Base-by-base conservation (phyloP, 2,113 vertebrate species). In the Cyphomyrus plagiostoma region DNA sequence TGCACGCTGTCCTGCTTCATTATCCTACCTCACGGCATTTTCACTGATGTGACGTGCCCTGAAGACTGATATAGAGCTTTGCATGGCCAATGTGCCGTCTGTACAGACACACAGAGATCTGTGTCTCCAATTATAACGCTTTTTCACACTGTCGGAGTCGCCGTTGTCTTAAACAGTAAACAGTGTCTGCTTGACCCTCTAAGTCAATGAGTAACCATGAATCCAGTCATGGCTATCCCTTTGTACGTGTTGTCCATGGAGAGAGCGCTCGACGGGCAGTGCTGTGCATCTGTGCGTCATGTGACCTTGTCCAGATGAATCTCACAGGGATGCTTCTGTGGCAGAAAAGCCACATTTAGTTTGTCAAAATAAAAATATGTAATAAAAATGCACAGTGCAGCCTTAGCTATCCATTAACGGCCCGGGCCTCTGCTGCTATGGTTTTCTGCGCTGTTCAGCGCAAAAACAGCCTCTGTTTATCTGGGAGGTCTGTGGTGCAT, bases 311-410 rank as follows among this genome's bases (percentile, higher is more conserved):
- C 77, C 77, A 39, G 1, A 45, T 42, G 39, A 39, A 45, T 82
- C 42, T 45, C 42, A 23, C 19, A 23, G 82, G 45, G 82, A 46
- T 46, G 9, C 17, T n/a, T 84, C 42, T 84, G 9, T 84, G 39
- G 82, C 82, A 84, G 82, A 84, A 84, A 84, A 45, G 45, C 39
- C 45, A 23, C 45, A 46, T 23, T 84, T n/a, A 46, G 45, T 48
- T 42, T 48, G 45, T 48, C 48, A 23, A 45, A 46, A 84, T 84
- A 46, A 84, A 84, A 21, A 84, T 45, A 4, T 82, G 13, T 45
- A 84, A 84, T 48, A 84, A 84, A 84, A 84, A 84, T 46, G 82
- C n/a, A 84, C 7, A n/a, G 82, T 84, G 39, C 21, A 84, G 19
- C 9, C 39, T 21, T 42, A 84, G 21, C 39, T 21, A n/a, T 19